These are phyloP conservation scores for Spheniscus mendiculus DNA, from an alignment of 2,113 vertebrate species.

Conservation along the genomic window DNA sequence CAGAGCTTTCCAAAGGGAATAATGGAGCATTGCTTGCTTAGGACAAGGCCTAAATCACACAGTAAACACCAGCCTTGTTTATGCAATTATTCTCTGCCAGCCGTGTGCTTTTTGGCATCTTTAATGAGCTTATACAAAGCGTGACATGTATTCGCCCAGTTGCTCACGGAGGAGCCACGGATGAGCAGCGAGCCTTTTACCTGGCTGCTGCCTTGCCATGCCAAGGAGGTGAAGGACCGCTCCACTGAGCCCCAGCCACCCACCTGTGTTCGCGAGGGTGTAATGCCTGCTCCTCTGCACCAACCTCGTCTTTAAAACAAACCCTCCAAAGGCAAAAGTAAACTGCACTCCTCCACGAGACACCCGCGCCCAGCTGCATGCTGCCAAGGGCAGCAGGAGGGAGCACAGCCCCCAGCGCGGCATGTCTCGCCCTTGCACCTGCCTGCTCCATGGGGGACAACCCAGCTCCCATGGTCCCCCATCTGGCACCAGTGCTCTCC, in stretches of 20 bases:
- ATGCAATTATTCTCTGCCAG: neutral
- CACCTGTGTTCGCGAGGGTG: neutral
- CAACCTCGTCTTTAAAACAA: neutral
- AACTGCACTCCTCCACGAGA: fast-evolving
- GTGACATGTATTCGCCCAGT: neutral
- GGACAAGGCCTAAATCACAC: neutral
- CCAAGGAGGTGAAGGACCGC: neutral
- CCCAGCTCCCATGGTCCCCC: fast-evolving
- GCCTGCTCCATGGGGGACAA: neutral
- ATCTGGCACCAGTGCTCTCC: neutral
- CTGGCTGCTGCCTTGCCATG: neutral
- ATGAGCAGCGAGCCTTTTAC: neutral
- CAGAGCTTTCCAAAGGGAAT: neutral
- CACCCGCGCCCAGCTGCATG: fast-evolving
- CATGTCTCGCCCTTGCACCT: fast-evolving
- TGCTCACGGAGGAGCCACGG: fast-evolving
- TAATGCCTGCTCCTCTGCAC: neutral
- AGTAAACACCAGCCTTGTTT: neutral
- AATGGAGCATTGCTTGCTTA: neutral
- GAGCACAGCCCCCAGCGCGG: fast-evolving
- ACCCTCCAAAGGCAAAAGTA: neutral
- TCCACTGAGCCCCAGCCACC: neutral
- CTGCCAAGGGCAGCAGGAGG: neutral
- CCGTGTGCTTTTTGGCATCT: neutral
- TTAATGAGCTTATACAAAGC: fast-evolving